These are phyloP conservation scores for Mythimna albipuncta DNA, from an alignment of 2,888 invertebrate species.

Conservation along the genomic window DNA sequence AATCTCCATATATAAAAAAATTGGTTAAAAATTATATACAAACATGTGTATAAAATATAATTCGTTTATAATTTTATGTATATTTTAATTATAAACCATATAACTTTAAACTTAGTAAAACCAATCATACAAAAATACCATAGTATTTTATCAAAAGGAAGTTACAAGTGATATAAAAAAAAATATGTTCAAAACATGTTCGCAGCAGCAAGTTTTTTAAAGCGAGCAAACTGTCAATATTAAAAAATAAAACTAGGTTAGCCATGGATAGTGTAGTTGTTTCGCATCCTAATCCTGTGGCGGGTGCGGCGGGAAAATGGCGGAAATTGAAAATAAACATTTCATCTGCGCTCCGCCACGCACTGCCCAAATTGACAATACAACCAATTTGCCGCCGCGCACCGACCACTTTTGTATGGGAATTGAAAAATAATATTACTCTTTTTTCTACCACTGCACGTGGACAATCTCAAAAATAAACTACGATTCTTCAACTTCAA, in stretches of 20 bases:
- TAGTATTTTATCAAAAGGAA: slow-evolving; percentile 2
- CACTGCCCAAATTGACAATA: slow-evolving; percentile 91
- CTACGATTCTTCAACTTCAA: slow-evolving; percentile 76
- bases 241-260: slow-evolving; percentile 71
- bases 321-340: slow-evolving; percentile 91
- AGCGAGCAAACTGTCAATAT: slow-evolving; percentile 36
- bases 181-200: slow-evolving; percentile 7
- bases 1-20: too few species aligned
- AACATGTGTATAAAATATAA: too few species aligned
- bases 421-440: slow-evolving; percentile 91
- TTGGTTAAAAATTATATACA: too few species aligned
- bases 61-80: too few species aligned
- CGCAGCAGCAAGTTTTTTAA: slow-evolving; percentile 30
- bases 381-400: slow-evolving; percentile 89
- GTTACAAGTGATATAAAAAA: slow-evolving; percentile 12
- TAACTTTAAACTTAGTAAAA: neutral
- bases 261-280: slow-evolving; percentile 75
- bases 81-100: too few species aligned
- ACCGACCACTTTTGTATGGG: slow-evolving; percentile 90
- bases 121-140: neutral
- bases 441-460: slow-evolving; percentile 84
- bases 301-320: slow-evolving; percentile 87
- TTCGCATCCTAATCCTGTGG: slow-evolving; percentile 86
- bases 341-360: slow-evolving; percentile 89
- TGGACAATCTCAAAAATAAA: slow-evolving; percentile 88